Evolutionary conservation across 2,797 vertebrate genomes (phyloP), one percentile per base, ranked within the genome.

Genomic region (Tachyglossus aculeatus): DNA sequence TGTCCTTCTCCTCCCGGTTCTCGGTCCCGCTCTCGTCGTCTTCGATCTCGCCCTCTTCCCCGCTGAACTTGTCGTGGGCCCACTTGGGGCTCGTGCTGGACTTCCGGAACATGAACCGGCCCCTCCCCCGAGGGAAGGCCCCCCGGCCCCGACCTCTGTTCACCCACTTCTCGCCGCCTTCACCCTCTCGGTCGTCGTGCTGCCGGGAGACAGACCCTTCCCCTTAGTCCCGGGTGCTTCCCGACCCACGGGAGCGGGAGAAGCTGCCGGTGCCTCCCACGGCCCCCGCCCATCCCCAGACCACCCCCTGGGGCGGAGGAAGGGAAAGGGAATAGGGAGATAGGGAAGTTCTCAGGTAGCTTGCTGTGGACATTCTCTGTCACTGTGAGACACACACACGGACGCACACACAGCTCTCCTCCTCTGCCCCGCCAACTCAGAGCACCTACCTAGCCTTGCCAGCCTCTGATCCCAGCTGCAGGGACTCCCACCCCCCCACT

Each of bases 101-200:
- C 74, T 96, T 97, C 34, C 97, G 94, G 84, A 97, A 95, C 87
- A 99, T 95, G 90, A 98, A 98, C 56, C 97, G 93, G 4, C 96
- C 94, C 54, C 95, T 92, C 10, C 95, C 96, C 0, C 94, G 94
- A 15, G 92, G 82, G 65, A 94, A 92, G 71, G 85, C 88, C 34
- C 95, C 95, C 6, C 95, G 91, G 34, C 95, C 96, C 1, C 93
- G 88, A 41, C 95, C 96, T 38, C 93, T 90, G 68, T 68, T 89
- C 66, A 86, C 84, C 96, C 94, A 95, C 71, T 94, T 96, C 80
- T 92, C 88, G 1, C 95, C 95, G 6, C 91, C 91, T 82, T 96
- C 94, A 0, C 88, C 92, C 55, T 97, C 95, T 43, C 95, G 94
- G 90, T 97, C 95, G 22, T 97, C 96, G 2, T 98, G 96, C 98